phyloP scores from a whole-genome alignment of 2,888 invertebrate genomes.

The Agonopterix arenella region DNA sequence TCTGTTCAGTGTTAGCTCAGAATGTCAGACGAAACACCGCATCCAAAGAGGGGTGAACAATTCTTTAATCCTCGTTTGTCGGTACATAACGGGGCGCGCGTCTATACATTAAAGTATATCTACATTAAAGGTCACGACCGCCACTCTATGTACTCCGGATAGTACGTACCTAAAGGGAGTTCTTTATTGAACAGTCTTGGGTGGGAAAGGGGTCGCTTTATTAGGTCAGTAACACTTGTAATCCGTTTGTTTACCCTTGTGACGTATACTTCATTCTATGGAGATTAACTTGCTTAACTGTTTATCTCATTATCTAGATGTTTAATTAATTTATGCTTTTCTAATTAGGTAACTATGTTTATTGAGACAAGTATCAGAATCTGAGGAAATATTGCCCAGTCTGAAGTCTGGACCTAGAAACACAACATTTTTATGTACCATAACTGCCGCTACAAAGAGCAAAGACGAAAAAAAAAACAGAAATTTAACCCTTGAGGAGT shows the following conservation, averaged over 20 bases:
- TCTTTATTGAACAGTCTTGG: slow-evolving; percentile 72
- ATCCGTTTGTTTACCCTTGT: slow-evolving; percentile 59
- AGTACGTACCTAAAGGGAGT: slow-evolving; percentile 66
- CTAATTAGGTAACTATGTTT: too few relatives aligned
- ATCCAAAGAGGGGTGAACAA: slow-evolving; percentile 30
- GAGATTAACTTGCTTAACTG: slow-evolving; percentile 1
- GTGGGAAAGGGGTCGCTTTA: slow-evolving; percentile 69
- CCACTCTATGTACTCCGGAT: slow-evolving; percentile 59
- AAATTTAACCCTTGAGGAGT: too few relatives aligned
- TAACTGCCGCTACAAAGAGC: too few relatives aligned
- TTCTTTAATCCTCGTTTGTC: slow-evolving; percentile 43
- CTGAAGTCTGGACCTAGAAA: too few relatives aligned
- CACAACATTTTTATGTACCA: too few relatives aligned
- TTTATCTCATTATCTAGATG: slow-evolving; percentile 15
- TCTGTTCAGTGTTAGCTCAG: too few relatives aligned
- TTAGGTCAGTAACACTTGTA: slow-evolving; percentile 72
- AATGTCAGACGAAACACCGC: slow-evolving; percentile 6
- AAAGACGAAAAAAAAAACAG: too few relatives aligned
- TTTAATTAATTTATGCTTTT: too few relatives aligned
- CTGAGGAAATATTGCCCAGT: too few relatives aligned
- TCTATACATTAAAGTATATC: slow-evolving; percentile 46
- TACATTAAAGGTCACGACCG: slow-evolving; percentile 68
- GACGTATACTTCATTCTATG: slow-evolving; percentile 18
- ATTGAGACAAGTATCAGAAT: too few relatives aligned
- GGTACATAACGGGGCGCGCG: slow-evolving; percentile 40